phyloP scores from a whole-genome alignment of 2,113 vertebrate species.

The Galeopterus variegatus region DNA sequence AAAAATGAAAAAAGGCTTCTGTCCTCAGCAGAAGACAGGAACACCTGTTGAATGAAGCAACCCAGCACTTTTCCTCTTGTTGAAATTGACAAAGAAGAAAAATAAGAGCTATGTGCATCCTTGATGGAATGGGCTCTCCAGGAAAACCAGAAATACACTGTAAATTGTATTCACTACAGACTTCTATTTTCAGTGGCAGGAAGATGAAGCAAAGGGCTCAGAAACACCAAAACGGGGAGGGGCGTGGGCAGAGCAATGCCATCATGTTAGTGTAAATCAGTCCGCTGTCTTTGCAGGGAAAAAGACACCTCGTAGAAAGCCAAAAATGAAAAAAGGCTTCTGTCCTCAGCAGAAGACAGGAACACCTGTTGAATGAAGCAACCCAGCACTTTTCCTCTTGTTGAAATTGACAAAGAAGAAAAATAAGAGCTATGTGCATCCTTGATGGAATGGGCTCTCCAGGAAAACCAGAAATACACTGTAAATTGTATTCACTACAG shows the following conservation, averaged over 20 bases:
- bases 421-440: background rate
- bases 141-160: background rate
- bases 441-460: background rate
- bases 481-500: background rate
- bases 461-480: background rate
- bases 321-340: no score
- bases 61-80: background rate
- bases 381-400: background rate
- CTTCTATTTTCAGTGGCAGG: slow-evolving; percentile 29
- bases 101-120: background rate
- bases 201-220: background rate
- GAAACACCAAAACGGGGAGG: background rate
- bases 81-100: background rate
- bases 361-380: slow-evolving; percentile 19
- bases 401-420: background rate
- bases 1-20: background rate
- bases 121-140: background rate
- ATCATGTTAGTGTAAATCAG: background rate
- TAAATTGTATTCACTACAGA: background rate
- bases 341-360: background rate
- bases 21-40: background rate
- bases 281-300: background rate
- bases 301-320: background rate
- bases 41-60: slow-evolving; percentile 20
- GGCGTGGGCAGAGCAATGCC: no score